A percentile compares a stretch with the other conserved stretches of the same genome.
These are phyloP conservation scores for Scrobipalpa atriplicella DNA, from an alignment of 2,888 invertebrate genomes.

Conservation along the genomic window DNA sequence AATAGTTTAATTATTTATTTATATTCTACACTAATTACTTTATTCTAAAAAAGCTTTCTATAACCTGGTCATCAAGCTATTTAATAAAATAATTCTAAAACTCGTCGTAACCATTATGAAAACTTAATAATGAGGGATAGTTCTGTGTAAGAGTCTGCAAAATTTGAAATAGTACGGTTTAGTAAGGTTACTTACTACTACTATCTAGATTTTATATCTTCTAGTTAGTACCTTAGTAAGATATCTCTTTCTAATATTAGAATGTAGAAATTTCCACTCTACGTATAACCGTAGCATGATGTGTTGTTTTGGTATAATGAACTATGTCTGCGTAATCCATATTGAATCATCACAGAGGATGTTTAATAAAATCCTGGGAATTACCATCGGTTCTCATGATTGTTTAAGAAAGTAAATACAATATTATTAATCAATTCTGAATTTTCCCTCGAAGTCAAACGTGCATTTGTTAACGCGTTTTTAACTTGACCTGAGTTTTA, in stretches of 20 bases:
- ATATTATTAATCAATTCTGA: not conserved
- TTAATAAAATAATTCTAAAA: not conserved
- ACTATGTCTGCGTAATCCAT: conserved; percentile 12
- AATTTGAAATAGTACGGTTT: not conserved
- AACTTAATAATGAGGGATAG: not conserved
- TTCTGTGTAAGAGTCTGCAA: not conserved
- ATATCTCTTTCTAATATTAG: conserved; percentile 26
- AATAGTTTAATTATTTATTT: not conserved
- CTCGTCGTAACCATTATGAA: not conserved
- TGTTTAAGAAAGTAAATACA: not conserved
- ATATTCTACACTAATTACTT: not conserved
- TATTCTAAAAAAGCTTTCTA: not conserved
- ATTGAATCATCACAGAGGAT: not conserved
- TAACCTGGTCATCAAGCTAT: not conserved
- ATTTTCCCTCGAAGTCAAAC: not conserved
- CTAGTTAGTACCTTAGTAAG: conserved; percentile 1
- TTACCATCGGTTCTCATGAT: not conserved
- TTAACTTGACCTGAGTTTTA: no score
- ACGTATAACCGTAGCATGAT: conserved; percentile 16
- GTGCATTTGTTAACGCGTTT: no score
- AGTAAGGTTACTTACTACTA: not conserved
- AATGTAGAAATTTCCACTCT: not conserved
- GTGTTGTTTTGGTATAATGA: conserved; percentile 3
- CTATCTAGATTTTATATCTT: not conserved
- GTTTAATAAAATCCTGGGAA: not conserved